Evolutionary conservation across 2,113 vertebrate species (phyloP).

Genomic region (Burhinus oedicnemus): DNA sequence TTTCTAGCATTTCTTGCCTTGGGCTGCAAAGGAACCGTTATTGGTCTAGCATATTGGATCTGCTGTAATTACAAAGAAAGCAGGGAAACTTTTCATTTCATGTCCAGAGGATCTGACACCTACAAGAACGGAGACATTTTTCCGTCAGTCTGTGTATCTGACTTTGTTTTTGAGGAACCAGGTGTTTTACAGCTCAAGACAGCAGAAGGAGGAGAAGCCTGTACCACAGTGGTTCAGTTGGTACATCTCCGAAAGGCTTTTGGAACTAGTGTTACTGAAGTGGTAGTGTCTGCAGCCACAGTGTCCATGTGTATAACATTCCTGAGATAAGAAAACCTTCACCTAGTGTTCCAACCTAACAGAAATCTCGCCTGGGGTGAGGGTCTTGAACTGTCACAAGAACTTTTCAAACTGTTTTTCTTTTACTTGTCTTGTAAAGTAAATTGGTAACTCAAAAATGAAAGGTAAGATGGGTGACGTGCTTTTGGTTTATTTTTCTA

Average conservation of each 20-base stretch:
- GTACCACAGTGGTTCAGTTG: neutral
- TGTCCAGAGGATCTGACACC: neutral
- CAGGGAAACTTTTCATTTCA: neutral
- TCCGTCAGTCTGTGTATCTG: neutral
- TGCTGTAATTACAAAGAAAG: neutral
- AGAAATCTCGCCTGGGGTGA: neutral
- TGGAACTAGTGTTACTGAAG: neutral
- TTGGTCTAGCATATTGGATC: neutral
- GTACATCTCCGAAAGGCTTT: neutral
- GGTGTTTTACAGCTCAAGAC: neutral
- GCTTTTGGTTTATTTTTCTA: neutral
- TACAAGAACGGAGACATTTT: fast-evolving
- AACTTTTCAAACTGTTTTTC: neutral
- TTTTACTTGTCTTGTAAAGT: neutral
- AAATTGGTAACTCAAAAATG: neutral
- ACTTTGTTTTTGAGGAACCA: neutral
- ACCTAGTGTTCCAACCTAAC: neutral
- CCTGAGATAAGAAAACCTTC: neutral
- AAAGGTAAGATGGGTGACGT: neutral
- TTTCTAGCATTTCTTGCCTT: neutral
- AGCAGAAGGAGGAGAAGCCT: neutral
- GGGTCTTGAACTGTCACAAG: neutral
- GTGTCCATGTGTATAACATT: fast-evolving
- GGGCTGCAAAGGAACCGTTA: neutral
- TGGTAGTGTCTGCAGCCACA: neutral